phyloP scores from a whole-genome alignment of 1,140 invertebrate genomes.

The Bombyx mandarina region DNA sequence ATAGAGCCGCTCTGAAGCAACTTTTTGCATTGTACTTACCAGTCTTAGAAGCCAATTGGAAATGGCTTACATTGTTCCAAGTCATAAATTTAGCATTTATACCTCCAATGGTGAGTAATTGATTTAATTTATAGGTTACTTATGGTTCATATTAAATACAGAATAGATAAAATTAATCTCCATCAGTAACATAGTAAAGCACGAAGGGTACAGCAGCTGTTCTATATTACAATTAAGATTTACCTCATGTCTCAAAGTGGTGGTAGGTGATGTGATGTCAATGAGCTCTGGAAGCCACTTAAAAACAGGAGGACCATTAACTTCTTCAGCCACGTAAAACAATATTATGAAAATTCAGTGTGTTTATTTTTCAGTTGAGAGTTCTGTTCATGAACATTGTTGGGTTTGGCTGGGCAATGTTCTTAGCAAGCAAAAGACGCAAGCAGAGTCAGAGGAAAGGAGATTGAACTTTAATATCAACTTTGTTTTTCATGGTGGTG shows the following conservation, averaged over 20 bases:
- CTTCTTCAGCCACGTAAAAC: neutral
- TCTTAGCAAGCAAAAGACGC: slow-evolving; percentile 71
- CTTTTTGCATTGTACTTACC: slow-evolving; percentile 74
- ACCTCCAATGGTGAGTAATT: slow-evolving; percentile 77
- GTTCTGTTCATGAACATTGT: slow-evolving; percentile 78
- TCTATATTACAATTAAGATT: too few relatives aligned
- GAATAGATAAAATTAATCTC: neutral
- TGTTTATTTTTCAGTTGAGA: slow-evolving; percentile 71
- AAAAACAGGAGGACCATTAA: too few relatives aligned
- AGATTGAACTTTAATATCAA: slow-evolving; percentile 2
- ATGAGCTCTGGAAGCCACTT: too few relatives aligned
- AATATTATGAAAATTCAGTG: slow-evolving; percentile 4
- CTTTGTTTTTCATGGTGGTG: slow-evolving; percentile 15
- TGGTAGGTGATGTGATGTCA: too few relatives aligned
- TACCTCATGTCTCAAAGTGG: too few relatives aligned
- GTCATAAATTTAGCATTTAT: slow-evolving; percentile 79
- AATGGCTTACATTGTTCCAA: slow-evolving; percentile 79
- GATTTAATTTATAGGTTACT: too few relatives aligned
- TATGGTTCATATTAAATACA: too few relatives aligned
- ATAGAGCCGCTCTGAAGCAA: slow-evolving; percentile 72
- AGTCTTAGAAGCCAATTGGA: slow-evolving; percentile 78
- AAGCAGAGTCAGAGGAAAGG: slow-evolving; percentile 43
- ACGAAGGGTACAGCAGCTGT: too few relatives aligned
- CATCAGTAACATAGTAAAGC: neutral
- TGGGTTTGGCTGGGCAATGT: slow-evolving; percentile 80